Base-by-base conservation (phyloP, 1,140 invertebrate genomes). In the Orchesella cincta region DNA sequence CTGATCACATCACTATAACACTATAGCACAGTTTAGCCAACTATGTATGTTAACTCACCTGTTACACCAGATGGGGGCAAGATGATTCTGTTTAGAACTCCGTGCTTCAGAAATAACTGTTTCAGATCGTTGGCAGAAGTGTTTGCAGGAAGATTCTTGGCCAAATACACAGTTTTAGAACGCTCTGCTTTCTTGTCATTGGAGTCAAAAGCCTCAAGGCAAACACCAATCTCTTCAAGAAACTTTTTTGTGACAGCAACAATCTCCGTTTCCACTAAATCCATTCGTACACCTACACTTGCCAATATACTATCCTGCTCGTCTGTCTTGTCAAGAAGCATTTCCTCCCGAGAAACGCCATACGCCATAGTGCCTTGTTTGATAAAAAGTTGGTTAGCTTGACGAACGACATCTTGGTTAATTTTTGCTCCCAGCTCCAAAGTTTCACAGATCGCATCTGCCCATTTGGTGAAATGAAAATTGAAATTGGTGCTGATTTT, bases 251-350 rank as follows among this genome's bases (percentile, higher is more conserved):
- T 98, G 85, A 98, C 93, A 35, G 91, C 88, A 0, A 99, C 94
- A 73, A 99, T 88, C 86, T 98, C 94, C 0, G 98, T 98, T 89
- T 99, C 98, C 74, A 96, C 98, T 1, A 99, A 87, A 0, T 98
- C 97, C 78, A 99, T 86, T 76, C 95, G 88, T 0, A 99, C 97
- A n/a, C 95, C 97, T 20, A 94, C 91, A 86, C 93, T 96, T 16
- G 88, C 84, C 71, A 85, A 54, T 39, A 79, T 77, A 5, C 51
- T 54, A 67, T 78, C 75, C 31, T 64, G 54, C 62, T 80, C 81
- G 39, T 82, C 81, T 34, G 62, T 74, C 20, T 72, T 75, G 36
- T 82, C 79, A 23, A 82, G 52, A 14, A 82, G 72, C 14, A 82
- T 62, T 74, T 80, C 89, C 86, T 95, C 91, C 87, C 99, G 99